Evolutionary conservation across 2,113 vertebrate genomes (phyloP), one percentile per base, ranked within the genome.

Genomic region (Poeciliopsis turrubarensis): DNA sequence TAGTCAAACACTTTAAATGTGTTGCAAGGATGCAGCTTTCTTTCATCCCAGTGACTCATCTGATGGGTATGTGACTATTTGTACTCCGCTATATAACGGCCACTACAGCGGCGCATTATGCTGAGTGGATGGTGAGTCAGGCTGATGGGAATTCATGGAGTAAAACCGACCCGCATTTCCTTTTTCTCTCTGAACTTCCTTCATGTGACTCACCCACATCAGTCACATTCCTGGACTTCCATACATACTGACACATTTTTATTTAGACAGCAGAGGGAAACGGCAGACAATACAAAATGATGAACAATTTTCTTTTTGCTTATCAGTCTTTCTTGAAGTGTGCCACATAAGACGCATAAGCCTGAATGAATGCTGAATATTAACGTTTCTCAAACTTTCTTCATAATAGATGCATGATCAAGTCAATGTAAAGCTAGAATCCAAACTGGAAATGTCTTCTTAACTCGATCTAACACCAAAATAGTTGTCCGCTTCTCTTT

Each of bases 51-150:
- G 37, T 89, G 90, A 90, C 74, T 91, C 86, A 89, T 82, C 13
- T 19, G 31, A 75, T 32, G 25, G 81, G 12, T 41, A 84, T 88
- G 74, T 68, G 68, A 74, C 88, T 69, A 69, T 84, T 39, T 64
- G 41, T 79, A 26, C 77, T 41, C 29, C 34, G 32, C 41, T 32
- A 29, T 76, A 79, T 65, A 75, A 71, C 70, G 54, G 60, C 39
- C 22, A 26, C 57, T 71, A 15, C 14, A 47, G 44, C 68, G 60
- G 64, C 39, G 27, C 11, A 66, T 79, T 83, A 73, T 75, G 87
- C 89, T 90, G 89, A 93, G 73, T 87, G 84, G 80, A 86, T 86
- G 65, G 76, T 92, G 92, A 92, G 79, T 93, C 91, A 92, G 47
- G 64, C 68, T 1, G 15, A 60, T n/a, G 66, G 79, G 81, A 84